Evolutionary conservation across 2,797 vertebrate species (phyloP).

Genomic region (Onychomys torridus): DNA sequence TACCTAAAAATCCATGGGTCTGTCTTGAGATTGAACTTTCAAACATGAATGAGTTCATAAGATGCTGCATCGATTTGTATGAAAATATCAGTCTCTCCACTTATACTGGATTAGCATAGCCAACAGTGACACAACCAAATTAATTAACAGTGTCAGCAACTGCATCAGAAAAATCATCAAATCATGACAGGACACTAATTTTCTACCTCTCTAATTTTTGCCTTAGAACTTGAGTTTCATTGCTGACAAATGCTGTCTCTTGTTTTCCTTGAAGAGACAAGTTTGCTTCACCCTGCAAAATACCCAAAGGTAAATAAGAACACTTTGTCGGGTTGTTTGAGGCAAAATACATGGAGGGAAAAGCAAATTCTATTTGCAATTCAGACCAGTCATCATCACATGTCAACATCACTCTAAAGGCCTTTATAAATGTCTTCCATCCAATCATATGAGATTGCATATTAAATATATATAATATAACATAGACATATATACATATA

Average conservation of each 20-base stretch:
- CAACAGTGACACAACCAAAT: not conserved
- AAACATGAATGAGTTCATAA: constrained; percentile 31
- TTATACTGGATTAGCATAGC: not conserved
- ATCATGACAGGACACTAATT: not conserved
- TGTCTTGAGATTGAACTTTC: not conserved
- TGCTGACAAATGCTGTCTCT: not conserved
- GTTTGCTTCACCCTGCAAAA: not conserved
- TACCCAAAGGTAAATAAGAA: not conserved
- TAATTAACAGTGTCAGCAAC: not conserved
- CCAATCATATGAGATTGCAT: not conserved
- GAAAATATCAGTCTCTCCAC: not conserved
- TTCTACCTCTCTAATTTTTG: not conserved
- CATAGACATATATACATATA: not conserved
- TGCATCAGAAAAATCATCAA: not conserved
- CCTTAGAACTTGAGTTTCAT: not conserved
- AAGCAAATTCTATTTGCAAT: not conserved
- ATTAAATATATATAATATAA: not conserved
- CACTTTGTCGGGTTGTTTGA: not conserved
- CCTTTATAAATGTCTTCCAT: not conserved
- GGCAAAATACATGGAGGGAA: not conserved
- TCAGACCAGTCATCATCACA: not conserved
- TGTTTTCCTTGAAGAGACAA: not conserved
- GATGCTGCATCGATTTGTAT: not conserved
- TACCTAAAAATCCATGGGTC: not conserved
- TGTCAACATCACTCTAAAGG: not conserved